Evolutionary conservation across 1,140 invertebrate species (phyloP).

Genomic region (Lasaia peninsularis): DNA sequence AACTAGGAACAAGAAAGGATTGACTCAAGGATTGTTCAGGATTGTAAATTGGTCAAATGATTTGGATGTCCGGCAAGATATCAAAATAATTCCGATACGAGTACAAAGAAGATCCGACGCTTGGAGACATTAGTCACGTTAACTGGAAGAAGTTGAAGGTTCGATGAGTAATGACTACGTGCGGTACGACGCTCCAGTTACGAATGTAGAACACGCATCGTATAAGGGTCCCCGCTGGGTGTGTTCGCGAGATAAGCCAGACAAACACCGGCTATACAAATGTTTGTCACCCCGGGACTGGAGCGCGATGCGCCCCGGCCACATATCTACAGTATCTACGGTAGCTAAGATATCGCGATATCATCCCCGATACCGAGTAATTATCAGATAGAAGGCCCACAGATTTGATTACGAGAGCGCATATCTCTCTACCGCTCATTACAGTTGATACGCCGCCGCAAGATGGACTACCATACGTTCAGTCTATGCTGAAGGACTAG

Average conservation of each 20-base stretch:
- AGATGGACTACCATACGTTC: conserved; percentile 34
- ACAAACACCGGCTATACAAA: conserved; percentile 53
- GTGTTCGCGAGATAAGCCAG: conserved; percentile 52
- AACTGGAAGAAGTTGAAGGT: background rate
- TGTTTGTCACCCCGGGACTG: conserved; percentile 37
- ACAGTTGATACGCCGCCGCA: conserved; percentile 33
- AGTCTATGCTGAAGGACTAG: background rate
- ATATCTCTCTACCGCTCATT: conserved; percentile 45
- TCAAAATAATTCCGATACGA: too few relatives aligned
- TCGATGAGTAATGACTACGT: conserved; percentile 11
- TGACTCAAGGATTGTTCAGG: too few relatives aligned
- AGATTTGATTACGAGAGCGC: conserved; percentile 68
- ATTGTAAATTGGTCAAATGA: too few relatives aligned
- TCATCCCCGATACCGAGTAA: conserved; percentile 61
- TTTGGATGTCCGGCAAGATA: too few relatives aligned
- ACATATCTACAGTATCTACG: conserved; percentile 34
- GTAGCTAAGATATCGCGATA: conserved; percentile 56
- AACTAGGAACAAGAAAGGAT: too few relatives aligned
- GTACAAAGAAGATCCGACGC: background rate
- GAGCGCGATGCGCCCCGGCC: conserved; percentile 19
- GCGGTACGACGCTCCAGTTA: background rate
- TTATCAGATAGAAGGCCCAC: conserved; percentile 68
- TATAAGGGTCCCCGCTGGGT: conserved; percentile 31
- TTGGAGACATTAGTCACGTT: background rate
- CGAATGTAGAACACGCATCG: background rate